Percentiles rank a stretch among this genome's conserved stretches.
Evolutionary conservation across 1,140 invertebrate species (phyloP).

Genomic region (Sesamia nonagrioides): DNA sequence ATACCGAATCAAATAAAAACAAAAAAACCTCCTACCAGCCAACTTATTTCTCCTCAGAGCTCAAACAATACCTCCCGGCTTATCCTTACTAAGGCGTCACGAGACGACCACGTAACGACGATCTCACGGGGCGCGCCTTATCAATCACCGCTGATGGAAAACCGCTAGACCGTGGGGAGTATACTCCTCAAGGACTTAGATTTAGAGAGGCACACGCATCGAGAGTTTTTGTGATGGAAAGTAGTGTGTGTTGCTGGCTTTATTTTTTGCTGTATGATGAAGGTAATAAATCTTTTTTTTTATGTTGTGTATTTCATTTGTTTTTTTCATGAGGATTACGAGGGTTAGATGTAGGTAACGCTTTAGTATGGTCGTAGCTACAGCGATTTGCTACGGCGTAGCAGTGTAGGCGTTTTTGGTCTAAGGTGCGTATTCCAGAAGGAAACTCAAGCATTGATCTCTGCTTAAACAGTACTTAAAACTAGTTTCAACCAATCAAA

Average conservation of each 20-base stretch:
- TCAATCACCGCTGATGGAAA: constrained; percentile 78
- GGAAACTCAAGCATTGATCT: no score
- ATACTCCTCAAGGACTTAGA: constrained; percentile 24
- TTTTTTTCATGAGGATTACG: neutral
- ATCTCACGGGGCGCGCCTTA: constrained; percentile 68
- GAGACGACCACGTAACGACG: constrained; percentile 49
- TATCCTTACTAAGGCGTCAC: constrained; percentile 51
- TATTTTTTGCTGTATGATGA: neutral
- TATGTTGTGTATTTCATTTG: neutral
- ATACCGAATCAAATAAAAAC: neutral
- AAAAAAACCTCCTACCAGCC: neutral
- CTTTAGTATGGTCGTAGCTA: neutral
- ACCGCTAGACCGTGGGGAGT: constrained; percentile 59
- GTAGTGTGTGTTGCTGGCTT: neutral
- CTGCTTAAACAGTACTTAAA: no score
- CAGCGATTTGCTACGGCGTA: constrained; percentile 36
- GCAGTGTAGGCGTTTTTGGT: constrained; percentile 18
- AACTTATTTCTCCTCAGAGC: neutral
- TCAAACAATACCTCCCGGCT: constrained; percentile 24
- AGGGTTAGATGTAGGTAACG: neutral
- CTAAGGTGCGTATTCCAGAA: no score
- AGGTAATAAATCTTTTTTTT: no score
- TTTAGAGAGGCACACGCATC: constrained; percentile 17
- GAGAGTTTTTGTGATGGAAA: neutral
- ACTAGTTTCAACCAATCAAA: no score